Conservation (phyloP, 1,140 invertebrate genomes). For the Drosophila repletoides region DNA sequence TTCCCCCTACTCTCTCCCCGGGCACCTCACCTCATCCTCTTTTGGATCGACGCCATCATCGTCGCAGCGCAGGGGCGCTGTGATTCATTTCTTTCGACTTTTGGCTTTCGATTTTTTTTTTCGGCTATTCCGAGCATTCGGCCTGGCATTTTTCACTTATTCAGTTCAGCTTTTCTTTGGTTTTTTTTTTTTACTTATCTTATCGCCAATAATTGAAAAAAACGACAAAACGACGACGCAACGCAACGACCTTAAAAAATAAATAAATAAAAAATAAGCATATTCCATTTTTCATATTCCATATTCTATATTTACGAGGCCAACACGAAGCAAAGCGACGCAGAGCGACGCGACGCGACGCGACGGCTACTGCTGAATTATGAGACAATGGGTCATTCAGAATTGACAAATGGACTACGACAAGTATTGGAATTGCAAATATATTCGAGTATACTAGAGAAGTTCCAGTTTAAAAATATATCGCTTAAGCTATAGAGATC, state of each 20-base stretch:
- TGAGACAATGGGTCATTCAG: no score
- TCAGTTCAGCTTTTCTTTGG: slow-evolving; percentile 20
- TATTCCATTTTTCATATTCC: slow-evolving; percentile 41
- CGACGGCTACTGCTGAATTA: no score
- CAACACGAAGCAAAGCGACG: no score
- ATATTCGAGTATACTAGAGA: no score
- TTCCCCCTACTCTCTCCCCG: neutral
- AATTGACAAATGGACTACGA: no score
- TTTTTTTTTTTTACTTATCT: slow-evolving; percentile 51
- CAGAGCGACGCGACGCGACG: no score
- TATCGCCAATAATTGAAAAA: slow-evolving; percentile 68
- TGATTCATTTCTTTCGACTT: slow-evolving; percentile 27
- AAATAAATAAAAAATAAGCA: slow-evolving; percentile 24
- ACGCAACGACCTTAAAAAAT: slow-evolving; percentile 59
- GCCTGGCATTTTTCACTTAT: slow-evolving; percentile 12
- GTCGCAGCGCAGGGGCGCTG: slow-evolving; percentile 6
- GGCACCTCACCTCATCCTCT: neutral
- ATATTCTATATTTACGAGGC: slow-evolving; percentile 27
- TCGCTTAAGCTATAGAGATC: no score
- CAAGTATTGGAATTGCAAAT: no score
- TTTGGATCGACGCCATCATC: slow-evolving; percentile 36
- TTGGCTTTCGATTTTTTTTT: slow-evolving; percentile 5
- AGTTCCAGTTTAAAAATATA: no score
- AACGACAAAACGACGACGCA: neutral
- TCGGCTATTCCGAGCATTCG: neutral